These are phyloP conservation scores for Hydrotaea diabolus DNA, from an alignment of 2,888 invertebrate genomes.

Conservation along the genomic window DNA sequence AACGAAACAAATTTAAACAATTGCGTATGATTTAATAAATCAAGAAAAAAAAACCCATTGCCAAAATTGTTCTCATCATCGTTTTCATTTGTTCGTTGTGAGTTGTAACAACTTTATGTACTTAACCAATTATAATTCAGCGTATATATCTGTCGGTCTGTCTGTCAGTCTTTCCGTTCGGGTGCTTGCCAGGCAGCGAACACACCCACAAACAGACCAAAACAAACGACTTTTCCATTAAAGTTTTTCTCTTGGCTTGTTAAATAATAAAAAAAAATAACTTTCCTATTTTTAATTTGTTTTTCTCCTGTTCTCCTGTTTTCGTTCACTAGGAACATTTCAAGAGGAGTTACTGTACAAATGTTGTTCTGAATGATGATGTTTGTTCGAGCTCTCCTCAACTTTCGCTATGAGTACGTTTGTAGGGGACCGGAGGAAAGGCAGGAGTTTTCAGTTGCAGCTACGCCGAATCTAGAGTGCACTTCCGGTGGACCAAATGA, in stretches of 20 bases:
- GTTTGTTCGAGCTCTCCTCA: background rate
- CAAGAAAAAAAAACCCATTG: background rate
- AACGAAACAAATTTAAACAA: background rate
- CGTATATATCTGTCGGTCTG: background rate
- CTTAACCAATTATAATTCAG: constrained; percentile 12
- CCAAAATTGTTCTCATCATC: background rate
- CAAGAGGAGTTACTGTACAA: background rate
- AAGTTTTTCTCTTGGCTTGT: background rate
- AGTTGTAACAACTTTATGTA: constrained; percentile 6
- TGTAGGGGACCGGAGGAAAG: background rate
- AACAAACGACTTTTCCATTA: background rate
- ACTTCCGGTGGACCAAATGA: background rate
- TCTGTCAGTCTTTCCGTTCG: no score
- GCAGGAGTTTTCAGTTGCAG: background rate
- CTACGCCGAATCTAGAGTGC: background rate
- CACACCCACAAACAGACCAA: no score
- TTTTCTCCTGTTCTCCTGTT: background rate
- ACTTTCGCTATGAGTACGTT: no score
- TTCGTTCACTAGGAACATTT: background rate
- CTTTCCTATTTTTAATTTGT: background rate
- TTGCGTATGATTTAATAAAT: background rate
- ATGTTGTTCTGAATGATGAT: constrained; percentile 2
- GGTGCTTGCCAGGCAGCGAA: no score
- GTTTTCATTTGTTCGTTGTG: constrained; percentile 8
- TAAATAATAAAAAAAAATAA: constrained; percentile 7